phyloP scores from a whole-genome alignment of 1,140 invertebrate species.

The Vanessa tameamea region DNA sequence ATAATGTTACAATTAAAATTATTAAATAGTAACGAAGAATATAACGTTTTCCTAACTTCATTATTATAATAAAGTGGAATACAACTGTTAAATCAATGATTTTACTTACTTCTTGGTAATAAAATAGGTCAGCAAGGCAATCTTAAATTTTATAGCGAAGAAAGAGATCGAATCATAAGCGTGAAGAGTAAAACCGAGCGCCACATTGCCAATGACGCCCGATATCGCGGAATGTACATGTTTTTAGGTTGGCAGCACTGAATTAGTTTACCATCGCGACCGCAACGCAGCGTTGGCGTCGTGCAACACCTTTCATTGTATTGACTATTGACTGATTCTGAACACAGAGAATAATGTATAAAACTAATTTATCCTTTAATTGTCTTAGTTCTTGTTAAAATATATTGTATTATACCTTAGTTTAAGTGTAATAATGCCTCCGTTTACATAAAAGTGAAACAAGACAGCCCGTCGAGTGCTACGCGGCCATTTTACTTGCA shows the following conservation, averaged over 20 bases:
- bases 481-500: slow-evolving; percentile 86
- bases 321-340: slow-evolving; percentile 83
- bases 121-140: slow-evolving; percentile 55
- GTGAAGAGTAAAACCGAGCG: slow-evolving; percentile 60
- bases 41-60: neutral
- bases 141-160: slow-evolving; percentile 46
- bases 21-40: neutral
- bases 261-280: slow-evolving; percentile 79
- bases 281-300: slow-evolving; percentile 79
- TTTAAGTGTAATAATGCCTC: slow-evolving; percentile 78
- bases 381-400: slow-evolving; percentile 79
- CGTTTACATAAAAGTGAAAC: slow-evolving; percentile 78
- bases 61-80: neutral
- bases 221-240: slow-evolving; percentile 69
- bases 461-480: slow-evolving; percentile 79
- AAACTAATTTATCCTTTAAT: slow-evolving; percentile 82
- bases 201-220: slow-evolving; percentile 79
- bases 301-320: slow-evolving; percentile 84
- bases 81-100: neutral
- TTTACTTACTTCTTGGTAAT: slow-evolving; percentile 23
- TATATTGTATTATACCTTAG: slow-evolving; percentile 76
- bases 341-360: slow-evolving; percentile 82
- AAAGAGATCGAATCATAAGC: slow-evolving; percentile 57
- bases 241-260: slow-evolving; percentile 71
- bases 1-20: slow-evolving; percentile 8